phyloP scores from a whole-genome alignment of 2,888 invertebrate genomes.

The Temnothorax ravouxi region DNA sequence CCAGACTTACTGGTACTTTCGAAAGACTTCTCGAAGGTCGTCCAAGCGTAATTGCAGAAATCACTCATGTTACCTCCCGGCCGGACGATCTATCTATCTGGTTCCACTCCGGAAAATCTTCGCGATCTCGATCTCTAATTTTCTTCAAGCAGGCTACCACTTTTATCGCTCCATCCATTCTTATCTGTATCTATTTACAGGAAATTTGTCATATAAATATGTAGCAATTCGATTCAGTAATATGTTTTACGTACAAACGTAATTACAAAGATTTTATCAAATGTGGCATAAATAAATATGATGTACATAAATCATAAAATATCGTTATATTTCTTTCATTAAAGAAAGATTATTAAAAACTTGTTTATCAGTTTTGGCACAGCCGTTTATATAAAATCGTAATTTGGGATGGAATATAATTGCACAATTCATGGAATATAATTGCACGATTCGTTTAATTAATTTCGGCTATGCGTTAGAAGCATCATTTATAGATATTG shows the following conservation, averaged over 20 bases:
- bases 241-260: not conserved
- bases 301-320: not conserved
- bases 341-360: not conserved
- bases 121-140: constrained; percentile 46
- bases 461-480: constrained; percentile 15
- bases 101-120: not conserved
- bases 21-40: constrained; percentile 54
- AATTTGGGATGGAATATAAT: not conserved
- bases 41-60: constrained; percentile 66
- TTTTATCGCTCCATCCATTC: constrained; percentile 8
- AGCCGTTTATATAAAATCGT: not conserved
- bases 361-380: not conserved
- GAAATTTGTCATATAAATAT: constrained; percentile 18
- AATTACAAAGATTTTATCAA: not conserved
- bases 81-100: constrained; percentile 3
- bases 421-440: not conserved
- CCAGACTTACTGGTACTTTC: constrained; percentile 54
- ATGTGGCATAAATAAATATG: too few species aligned
- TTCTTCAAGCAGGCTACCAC: not conserved
- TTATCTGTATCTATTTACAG: constrained; percentile 5
- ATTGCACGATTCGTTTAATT: constrained; percentile 18
- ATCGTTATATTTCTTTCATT: not conserved
- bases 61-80: constrained; percentile 48
- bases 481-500: constrained; percentile 29
- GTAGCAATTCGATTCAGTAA: not conserved